Evolutionary conservation across 2,888 invertebrate genomes (phyloP).

Genomic region (Bursaphelenchus okinawaensis): DNA sequence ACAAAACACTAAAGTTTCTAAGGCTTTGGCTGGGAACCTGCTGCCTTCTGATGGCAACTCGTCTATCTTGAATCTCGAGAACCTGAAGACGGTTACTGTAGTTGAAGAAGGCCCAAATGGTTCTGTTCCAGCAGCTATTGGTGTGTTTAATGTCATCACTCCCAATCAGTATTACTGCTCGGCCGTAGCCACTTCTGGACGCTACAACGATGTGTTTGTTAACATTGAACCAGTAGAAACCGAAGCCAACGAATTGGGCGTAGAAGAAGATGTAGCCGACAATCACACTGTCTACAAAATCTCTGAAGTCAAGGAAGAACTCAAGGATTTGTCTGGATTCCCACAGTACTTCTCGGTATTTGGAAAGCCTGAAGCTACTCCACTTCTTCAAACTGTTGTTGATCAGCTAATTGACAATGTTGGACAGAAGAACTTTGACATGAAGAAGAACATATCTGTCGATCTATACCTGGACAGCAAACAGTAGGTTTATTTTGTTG

Average conservation of each 20-base stretch:
- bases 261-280: conserved; percentile 14
- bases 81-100: conserved; percentile 39
- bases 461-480: conserved; percentile 37
- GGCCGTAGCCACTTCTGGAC: conserved; percentile 38
- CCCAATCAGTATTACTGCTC: conserved; percentile 47
- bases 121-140: conserved; percentile 41
- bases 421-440: conserved; percentile 35
- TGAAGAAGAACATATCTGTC: conserved; percentile 44
- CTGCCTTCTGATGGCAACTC: conserved; percentile 52
- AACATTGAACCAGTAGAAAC: conserved; percentile 34
- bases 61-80: conserved; percentile 35
- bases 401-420: conserved; percentile 32
- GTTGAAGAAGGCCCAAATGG: conserved; percentile 30
- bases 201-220: conserved; percentile 38
- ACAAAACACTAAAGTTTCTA: conserved; percentile 29
- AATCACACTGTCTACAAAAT: conserved; percentile 36
- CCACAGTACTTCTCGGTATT: conserved; percentile 39
- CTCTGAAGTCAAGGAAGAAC: conserved; percentile 1
- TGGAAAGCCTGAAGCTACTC: conserved; percentile 29
- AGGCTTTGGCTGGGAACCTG: conserved; percentile 38
- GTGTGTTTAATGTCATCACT: conserved; percentile 40
- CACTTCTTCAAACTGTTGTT: conserved; percentile 29
- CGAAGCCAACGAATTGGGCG: conserved; percentile 22
- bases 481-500: conserved; percentile 15
- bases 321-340: conserved; percentile 27